These are phyloP conservation scores for Arctopsyche grandis DNA, from an alignment of 1,140 invertebrate species.

Conservation along the genomic window DNA sequence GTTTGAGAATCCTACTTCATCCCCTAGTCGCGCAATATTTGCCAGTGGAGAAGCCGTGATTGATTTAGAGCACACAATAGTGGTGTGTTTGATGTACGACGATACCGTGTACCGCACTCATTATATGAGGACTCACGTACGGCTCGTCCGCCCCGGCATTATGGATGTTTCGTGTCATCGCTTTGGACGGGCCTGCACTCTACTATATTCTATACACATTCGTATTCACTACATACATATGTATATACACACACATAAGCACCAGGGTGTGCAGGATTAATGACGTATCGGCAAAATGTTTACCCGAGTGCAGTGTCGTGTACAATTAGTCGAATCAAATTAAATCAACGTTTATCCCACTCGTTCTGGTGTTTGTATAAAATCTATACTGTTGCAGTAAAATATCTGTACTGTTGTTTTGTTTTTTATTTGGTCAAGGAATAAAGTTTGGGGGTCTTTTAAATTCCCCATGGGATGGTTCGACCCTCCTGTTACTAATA, in stretches of 20 bases:
- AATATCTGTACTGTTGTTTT: too few species aligned
- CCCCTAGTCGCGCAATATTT: background rate
- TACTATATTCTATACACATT: too few species aligned
- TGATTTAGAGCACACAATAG: slow-evolving; percentile 1
- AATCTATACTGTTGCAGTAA: too few species aligned
- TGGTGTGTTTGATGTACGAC: too few species aligned
- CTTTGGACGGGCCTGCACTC: background rate
- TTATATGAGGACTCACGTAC: background rate
- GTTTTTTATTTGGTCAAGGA: too few species aligned
- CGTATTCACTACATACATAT: too few species aligned
- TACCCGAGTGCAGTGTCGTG: background rate
- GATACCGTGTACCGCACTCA: background rate
- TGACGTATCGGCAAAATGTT: slow-evolving; percentile 1
- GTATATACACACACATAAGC: background rate
- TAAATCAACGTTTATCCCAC: too few species aligned
- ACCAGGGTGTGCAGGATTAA: background rate
- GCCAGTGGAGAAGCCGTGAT: background rate
- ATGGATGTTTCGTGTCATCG: background rate
- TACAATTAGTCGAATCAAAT: too few species aligned
- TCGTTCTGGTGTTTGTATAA: too few species aligned
- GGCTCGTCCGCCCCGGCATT: background rate
- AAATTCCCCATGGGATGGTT: too few species aligned
- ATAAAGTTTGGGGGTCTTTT: too few species aligned
- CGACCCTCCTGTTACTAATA: too few species aligned
- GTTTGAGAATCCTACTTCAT: background rate